Base-by-base conservation (phyloP, 2,797 vertebrate genomes). In the Etheostoma nigrum region DNA sequence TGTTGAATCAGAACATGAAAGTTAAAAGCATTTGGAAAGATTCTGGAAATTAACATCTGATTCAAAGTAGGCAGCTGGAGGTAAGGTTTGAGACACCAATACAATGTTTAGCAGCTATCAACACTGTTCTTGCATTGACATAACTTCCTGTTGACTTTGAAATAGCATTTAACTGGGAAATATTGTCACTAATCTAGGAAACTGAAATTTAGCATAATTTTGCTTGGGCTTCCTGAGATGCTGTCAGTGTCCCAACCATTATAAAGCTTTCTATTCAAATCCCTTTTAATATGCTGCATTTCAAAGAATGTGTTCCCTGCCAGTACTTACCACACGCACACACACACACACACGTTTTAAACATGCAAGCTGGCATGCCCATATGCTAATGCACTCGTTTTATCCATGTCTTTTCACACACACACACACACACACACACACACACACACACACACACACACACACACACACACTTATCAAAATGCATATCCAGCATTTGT, bases 401-500 rank as follows among this genome's bases (percentile, higher is more conserved):
- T 67, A 48, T 76, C 42, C 25, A 45, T 58, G 52, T 75, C 53
- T 16, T 83, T 42, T 64, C 44, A 42, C 69, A 71, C 2, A 62
- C 49, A 55, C 45, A 13, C 36, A 9, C 40, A 14, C 40, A 10
- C 62, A 75, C 67, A 74, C 79, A 79, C 62, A 42, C 19, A 13
- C 36, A 9, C 40, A 14, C 40, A 10, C 62, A 75, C 44, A 42
- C 69, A 71, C 2, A 62, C 49, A 55, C 45, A 13, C 36, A 9
- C 40, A 14, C 40, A 10, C 62, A 75, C 67, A 74, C 79, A 79
- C 62, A 42, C 19, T 78, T 58, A 81, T 62, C 77, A 88, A 86
- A 88, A 62, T 67, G 81, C 72, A 83, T 78, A 83, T 83, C 71
- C 67, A 68, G 72, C 82, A 75, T 76, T 78, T 77, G 76, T 51